Evolutionary conservation across 2,888 invertebrate species (phyloP).

Genomic region (Papilio protenor): DNA sequence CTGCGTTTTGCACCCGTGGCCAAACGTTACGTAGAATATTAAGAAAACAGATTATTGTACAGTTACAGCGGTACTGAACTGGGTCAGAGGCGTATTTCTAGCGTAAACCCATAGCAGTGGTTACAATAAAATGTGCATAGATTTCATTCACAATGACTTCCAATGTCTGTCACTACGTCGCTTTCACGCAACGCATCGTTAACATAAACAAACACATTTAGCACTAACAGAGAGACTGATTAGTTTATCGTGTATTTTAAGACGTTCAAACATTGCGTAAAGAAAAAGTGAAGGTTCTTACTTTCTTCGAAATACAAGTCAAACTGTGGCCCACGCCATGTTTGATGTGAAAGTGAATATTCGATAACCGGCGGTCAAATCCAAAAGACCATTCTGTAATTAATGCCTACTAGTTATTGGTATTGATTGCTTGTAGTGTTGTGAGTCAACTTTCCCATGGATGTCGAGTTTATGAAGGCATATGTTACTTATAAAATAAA

Average conservation of each 20-base stretch:
- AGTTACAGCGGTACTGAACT: constrained; percentile 47
- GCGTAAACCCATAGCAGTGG: constrained; percentile 49
- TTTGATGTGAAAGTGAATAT: constrained; percentile 74
- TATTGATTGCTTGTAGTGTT: constrained; percentile 59
- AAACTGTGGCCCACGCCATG: constrained; percentile 65
- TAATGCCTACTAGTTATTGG: constrained; percentile 59
- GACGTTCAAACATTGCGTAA: constrained; percentile 69
- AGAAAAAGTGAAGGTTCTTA: constrained; percentile 78
- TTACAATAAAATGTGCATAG: constrained; percentile 45
- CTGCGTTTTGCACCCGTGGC: constrained; percentile 42
- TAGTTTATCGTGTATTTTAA: constrained; percentile 43
- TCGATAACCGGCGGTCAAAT: constrained; percentile 57
- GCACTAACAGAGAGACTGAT: constrained; percentile 26
- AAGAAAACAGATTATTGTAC: constrained; percentile 51
- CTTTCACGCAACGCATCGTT: constrained; percentile 41
- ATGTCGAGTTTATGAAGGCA: constrained; percentile 48
- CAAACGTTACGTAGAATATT: constrained; percentile 50
- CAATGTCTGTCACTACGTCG: constrained; percentile 44
- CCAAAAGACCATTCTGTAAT: constrained; percentile 59
- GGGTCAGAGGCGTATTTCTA: constrained; percentile 49
- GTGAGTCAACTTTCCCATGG: constrained; percentile 65
- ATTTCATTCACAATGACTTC: constrained; percentile 42
- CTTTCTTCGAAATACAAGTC: constrained; percentile 73
- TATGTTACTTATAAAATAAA: neutral
- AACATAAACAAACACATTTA: constrained; percentile 21